Evolutionary conservation across 2,888 invertebrate genomes (phyloP).

Genomic region (Buathra laborator): DNA sequence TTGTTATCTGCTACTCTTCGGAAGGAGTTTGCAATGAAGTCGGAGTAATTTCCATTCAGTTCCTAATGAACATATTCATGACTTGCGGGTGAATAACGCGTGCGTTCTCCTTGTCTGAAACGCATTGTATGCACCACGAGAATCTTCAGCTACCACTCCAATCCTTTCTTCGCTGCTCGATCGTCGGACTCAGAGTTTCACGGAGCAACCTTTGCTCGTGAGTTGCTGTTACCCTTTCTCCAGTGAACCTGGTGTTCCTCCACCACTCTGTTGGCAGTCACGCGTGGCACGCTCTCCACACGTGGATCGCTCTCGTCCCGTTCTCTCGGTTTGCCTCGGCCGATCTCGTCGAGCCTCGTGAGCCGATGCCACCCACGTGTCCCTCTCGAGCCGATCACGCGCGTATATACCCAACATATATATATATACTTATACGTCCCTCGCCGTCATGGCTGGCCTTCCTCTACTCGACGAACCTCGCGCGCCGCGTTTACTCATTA

Average conservation of each 20-base stretch:
- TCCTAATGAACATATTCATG: slow-evolving; percentile 64
- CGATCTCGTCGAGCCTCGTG: slow-evolving; percentile 75
- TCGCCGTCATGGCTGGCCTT: slow-evolving; percentile 20
- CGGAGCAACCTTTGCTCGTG: slow-evolving; percentile 23
- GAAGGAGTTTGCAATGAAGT: slow-evolving; percentile 52
- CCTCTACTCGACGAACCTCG: slow-evolving; percentile 34
- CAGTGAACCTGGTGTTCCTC: slow-evolving; percentile 29
- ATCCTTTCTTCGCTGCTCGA: slow-evolving; percentile 44
- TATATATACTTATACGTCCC: slow-evolving; percentile 51
- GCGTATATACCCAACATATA: slow-evolving; percentile 63
- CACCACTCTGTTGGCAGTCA: slow-evolving; percentile 74
- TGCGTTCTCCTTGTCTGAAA: background rate
- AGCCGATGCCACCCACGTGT: slow-evolving; percentile 83
- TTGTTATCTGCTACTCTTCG: slow-evolving; percentile 44
- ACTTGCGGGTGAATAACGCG: slow-evolving; percentile 34
- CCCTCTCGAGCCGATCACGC: slow-evolving; percentile 74
- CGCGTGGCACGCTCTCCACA: slow-evolving; percentile 84
- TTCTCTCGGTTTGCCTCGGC: slow-evolving; percentile 76
- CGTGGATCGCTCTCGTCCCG: slow-evolving; percentile 80
- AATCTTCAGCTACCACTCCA: slow-evolving; percentile 25
- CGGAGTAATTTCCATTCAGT: slow-evolving; percentile 46
- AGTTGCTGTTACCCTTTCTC: slow-evolving; percentile 40
- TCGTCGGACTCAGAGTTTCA: background rate
- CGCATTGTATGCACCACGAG: slow-evolving; percentile 10
- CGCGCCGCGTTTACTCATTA: slow-evolving; percentile 67